phyloP scores from a whole-genome alignment of 2,113 vertebrate species.

The Zingel zingel region DNA sequence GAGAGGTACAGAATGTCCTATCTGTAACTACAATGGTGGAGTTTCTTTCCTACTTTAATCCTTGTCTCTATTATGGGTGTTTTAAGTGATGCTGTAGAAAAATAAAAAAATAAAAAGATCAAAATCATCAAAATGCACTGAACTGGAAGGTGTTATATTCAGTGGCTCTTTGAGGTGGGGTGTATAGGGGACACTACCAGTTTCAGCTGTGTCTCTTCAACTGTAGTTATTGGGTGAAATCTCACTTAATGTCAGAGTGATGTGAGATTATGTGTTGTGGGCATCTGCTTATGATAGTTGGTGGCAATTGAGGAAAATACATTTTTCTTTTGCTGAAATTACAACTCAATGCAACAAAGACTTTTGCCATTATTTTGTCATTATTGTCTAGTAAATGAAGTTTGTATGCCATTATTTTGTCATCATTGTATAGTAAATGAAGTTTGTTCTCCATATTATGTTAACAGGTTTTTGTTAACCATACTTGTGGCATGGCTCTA shows the following conservation, averaged over 20 bases:
- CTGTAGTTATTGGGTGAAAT: slow-evolving; percentile 1
- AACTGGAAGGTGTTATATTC: slow-evolving; percentile 52
- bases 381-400: background rate
- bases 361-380: background rate
- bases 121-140: slow-evolving; percentile 44
- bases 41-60: background rate
- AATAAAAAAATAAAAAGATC: too few species aligned
- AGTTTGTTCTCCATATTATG: background rate
- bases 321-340: background rate
- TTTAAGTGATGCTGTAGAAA: slow-evolving; percentile 27
- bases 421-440: background rate
- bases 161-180: background rate
- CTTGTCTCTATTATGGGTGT: background rate
- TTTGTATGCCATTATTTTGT: background rate
- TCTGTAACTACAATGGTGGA: background rate
- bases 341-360: background rate
- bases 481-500: too few species aligned
- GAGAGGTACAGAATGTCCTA: background rate
- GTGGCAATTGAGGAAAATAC: background rate
- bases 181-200: background rate
- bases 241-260: background rate
- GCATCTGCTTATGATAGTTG: background rate
- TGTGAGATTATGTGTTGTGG: background rate
- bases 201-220: background rate
- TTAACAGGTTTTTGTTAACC: background rate